Evolutionary conservation across 2,113 vertebrate species (phyloP).

Genomic region (Hassar affinis): DNA sequence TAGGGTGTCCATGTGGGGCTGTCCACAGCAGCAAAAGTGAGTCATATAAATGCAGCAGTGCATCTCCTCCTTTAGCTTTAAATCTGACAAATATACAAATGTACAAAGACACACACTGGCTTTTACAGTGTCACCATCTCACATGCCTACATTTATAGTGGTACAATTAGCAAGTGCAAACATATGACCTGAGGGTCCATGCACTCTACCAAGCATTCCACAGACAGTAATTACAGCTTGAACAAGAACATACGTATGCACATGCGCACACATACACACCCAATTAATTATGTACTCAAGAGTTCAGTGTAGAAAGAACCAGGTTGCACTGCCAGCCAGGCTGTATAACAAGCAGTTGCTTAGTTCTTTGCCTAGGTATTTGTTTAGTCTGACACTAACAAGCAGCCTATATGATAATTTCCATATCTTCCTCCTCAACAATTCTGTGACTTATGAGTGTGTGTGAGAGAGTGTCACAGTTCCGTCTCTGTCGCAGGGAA

Average conservation of each 20-base stretch:
- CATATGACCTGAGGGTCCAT: constrained; percentile 42
- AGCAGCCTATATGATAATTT: constrained; percentile 31
- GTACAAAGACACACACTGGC: constrained; percentile 28
- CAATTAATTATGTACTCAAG: constrained; percentile 52
- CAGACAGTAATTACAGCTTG: constrained; percentile 35
- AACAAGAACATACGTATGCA: constrained; percentile 24
- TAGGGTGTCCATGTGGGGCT: neutral
- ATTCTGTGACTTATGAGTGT: constrained; percentile 16
- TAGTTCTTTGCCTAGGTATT: constrained; percentile 35
- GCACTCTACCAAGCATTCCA: constrained; percentile 11
- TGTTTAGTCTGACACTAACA: constrained; percentile 29
- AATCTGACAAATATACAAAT: neutral
- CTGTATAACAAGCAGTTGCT: constrained; percentile 41
- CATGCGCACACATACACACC: constrained; percentile 11
- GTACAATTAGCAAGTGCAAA: constrained; percentile 25
- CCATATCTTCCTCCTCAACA: neutral
- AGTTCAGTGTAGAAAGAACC: constrained; percentile 30
- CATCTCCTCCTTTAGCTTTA: neutral
- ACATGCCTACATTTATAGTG: constrained; percentile 21
- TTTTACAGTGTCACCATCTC: constrained; percentile 11
- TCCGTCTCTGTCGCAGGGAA: neutral
- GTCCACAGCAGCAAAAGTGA: neutral
- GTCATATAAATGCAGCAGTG: neutral
- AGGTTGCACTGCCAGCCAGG: constrained; percentile 10
- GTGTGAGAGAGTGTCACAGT: neutral